Percentiles rank a stretch among this genome's conserved stretches.
phyloP scores from a whole-genome alignment of 1,140 invertebrate genomes.

The Caenorhabditis latens region DNA sequence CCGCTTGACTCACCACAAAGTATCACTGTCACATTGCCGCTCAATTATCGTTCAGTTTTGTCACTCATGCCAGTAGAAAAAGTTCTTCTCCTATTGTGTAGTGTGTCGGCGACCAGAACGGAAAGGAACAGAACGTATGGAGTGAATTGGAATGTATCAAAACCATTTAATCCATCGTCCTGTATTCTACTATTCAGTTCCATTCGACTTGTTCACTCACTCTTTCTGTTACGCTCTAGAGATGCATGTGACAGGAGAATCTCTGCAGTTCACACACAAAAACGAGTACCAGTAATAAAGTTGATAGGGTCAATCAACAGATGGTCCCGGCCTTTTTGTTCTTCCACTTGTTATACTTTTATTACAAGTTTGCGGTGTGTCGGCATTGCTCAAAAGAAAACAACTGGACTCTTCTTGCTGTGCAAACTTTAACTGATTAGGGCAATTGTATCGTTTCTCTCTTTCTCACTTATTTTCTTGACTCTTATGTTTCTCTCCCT shows the following conservation, averaged over 20 bases:
- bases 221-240: conserved; percentile 7
- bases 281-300: background rate
- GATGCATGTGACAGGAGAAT: background rate
- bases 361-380: background rate
- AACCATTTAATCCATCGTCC: conserved; percentile 48
- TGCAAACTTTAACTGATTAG: conserved; percentile 48
- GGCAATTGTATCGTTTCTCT: conserved; percentile 21
- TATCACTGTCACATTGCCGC: conserved; percentile 37
- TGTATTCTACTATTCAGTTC: conserved; percentile 32
- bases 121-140: background rate
- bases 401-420: background rate
- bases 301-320: conserved; percentile 32
- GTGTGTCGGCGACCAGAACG: conserved; percentile 35
- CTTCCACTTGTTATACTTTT: background rate
- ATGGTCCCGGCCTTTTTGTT: background rate
- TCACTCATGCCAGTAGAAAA: background rate
- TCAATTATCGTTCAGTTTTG: conserved; percentile 46
- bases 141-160: conserved; percentile 40
- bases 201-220: conserved; percentile 11
- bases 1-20: conserved; percentile 13
- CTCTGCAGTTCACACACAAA: background rate
- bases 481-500: background rate
- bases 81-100: conserved; percentile 13
- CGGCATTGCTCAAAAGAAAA: conserved; percentile 36
- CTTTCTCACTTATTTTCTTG: background rate